Evolutionary conservation across 2,888 invertebrate genomes (phyloP).

Genomic region (Bugulina stolonifera): DNA sequence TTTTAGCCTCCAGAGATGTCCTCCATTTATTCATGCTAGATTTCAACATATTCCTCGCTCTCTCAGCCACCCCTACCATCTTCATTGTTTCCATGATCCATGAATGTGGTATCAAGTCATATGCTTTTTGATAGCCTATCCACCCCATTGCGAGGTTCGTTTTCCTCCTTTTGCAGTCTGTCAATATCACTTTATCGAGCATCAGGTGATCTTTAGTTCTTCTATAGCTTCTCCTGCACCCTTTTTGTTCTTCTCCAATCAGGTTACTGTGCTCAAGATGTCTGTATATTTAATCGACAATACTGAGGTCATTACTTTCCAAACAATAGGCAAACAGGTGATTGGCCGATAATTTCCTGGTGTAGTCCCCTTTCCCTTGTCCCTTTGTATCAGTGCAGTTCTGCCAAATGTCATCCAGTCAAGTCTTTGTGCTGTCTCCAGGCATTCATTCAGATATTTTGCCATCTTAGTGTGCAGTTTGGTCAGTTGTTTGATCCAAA

Average conservation of each 20-base stretch:
- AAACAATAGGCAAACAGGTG: constrained; percentile 13
- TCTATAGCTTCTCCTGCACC: neutral
- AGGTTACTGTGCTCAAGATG: neutral
- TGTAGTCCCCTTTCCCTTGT: neutral
- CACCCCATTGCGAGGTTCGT: neutral
- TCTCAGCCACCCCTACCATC: constrained; percentile 3
- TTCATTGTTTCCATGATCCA: constrained; percentile 1
- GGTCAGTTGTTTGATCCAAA: constrained; percentile 10
- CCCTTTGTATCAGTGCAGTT: neutral
- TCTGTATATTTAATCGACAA: neutral
- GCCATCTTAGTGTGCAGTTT: neutral
- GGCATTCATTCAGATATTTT: constrained; percentile 1
- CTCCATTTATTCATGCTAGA: neutral
- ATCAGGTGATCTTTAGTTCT: too few relatives aligned
- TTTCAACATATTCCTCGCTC: neutral
- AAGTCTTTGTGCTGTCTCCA: neutral
- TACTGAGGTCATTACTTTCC: neutral
- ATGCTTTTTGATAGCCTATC: too few relatives aligned
- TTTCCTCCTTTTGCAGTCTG: neutral
- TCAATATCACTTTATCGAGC: constrained; percentile 2
- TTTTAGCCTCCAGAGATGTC: neutral
- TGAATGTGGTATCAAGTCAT: too few relatives aligned
- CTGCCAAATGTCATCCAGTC: neutral
- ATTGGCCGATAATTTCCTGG: constrained; percentile 15
- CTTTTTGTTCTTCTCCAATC: constrained; percentile 8